Evolutionary conservation across 2,113 vertebrate species (phyloP), one percentile per base, ranked within the genome.

Genomic region (Barbus barbus): DNA sequence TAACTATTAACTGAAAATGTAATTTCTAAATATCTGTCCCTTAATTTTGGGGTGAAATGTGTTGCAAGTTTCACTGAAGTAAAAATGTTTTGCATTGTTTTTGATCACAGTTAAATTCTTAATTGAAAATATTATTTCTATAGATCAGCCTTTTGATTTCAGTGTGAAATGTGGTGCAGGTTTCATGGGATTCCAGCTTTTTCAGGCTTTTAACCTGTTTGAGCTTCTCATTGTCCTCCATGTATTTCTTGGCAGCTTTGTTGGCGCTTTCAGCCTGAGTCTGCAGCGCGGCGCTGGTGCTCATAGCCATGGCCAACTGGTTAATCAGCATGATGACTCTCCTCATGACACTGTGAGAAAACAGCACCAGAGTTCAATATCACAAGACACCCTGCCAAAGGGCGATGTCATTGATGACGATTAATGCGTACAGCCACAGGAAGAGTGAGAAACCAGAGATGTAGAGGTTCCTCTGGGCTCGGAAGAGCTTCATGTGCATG

Each of bases 401-500:
- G 28, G 14, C 9, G 4, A 60, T n/a, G 51, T 53, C n/a, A 13
- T 12, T 1, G 0, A 4, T 58, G 13, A 20, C 12, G 7, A n/a
- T 26, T 48, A 26, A 41, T 56, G 95, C 97, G 95, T 92, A 99
- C 98, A 99, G 95, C 97, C 97, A 99, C 73, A 99, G 96, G 92
- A 99, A 97, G 83, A 99, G 93, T 12, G 97, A 97, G 92, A 99
- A 99, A 82, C 98, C 98, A 14, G 97, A 98, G 90, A 99, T 95
- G 90, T 99, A 99, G 85, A 99, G 95, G 93, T 99, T 99, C 90
- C 98, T 96, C 93, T 99, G 98, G 0, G 97, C 94, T 87, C 97
- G 92, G 90, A 99, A 99, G 83, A 99, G 96, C 94, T 97, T 99
- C 97, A 99, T 98, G 88, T 98, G 96, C 63, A 96, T 88, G 31